Base-by-base conservation (phyloP, 2,888 invertebrate species). In the Colostygia pectinataria region DNA sequence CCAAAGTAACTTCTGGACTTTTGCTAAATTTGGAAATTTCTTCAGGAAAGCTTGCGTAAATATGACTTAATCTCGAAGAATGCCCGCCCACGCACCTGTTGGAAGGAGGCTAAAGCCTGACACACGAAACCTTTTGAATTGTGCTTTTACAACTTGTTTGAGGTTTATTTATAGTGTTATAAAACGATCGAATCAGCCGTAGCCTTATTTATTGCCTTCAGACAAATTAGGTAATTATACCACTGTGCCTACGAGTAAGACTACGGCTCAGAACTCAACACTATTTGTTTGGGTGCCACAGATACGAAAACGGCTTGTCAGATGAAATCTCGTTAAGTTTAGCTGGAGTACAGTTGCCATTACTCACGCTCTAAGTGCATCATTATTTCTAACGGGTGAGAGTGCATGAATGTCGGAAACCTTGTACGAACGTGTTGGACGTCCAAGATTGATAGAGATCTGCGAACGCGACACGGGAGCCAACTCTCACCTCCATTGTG, bases 401-500 rank as follows among this genome's bases (percentile, higher is more conserved):
- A 71, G 62, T 59, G 62, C 48, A 57, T 55, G 70, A 61, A 70
- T 59, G 68, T 73, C 75, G 79, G 80, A 82, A 84, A 77, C 77
- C 57, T 60, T 61, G 61, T 68, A 63, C 55, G 54, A 61, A 65
- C 62, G 66, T 66, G 70, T 65, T 66, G 66, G 72, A 65, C 71
- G 73, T 74, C 76, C 68, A 69, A 71, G 68, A 66, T 63, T 63
- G 84, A 85, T 86, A 80, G 65, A 59, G 50, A 85, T 86, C 83
- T 72, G 61, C 80, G 83, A 83, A 83, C 83, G 77, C 66, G 50
- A 68, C 66, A 64, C 72, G 69, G 73, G 70, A 75, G 74, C 64
- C 65, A 64, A 80, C 84, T 88, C 83, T 87, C 86, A 79, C 79
- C 78, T 72, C 80, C 64, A 86, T 87, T 87, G 86, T 89, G 71